Evolutionary conservation across 2,113 vertebrate genomes (phyloP).

Genomic region (Nymphicus hollandicus): DNA sequence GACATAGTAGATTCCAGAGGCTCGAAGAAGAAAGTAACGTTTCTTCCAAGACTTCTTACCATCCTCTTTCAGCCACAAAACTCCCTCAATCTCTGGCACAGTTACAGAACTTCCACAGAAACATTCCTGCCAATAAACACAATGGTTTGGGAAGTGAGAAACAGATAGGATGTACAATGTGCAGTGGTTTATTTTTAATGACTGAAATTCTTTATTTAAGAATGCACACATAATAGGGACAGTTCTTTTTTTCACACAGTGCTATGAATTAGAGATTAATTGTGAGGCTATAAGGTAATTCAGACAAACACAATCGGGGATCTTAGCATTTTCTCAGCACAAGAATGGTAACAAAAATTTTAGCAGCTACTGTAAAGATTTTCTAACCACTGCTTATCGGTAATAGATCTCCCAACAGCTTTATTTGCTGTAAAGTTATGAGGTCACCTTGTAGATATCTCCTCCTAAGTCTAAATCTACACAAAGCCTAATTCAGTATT

Average conservation of each 20-base stretch:
- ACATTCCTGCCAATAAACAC: conserved; percentile 82
- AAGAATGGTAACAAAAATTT: background rate
- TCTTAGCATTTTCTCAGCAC: background rate
- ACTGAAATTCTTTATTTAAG: background rate
- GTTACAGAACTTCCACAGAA: conserved; percentile 96
- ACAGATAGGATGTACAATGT: background rate
- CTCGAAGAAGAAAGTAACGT: conserved; percentile 93
- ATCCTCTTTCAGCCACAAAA: conserved; percentile 96
- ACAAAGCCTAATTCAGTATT: background rate
- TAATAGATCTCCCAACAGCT: background rate
- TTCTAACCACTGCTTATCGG: background rate
- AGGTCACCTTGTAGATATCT: background rate
- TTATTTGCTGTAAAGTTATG: background rate
- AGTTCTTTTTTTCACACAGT: background rate
- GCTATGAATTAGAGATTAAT: background rate
- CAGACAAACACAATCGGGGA: background rate
- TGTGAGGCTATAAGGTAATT: background rate
- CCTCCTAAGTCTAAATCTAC: background rate
- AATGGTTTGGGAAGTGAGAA: background rate
- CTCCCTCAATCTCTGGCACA: conserved; percentile 95
- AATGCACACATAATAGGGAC: background rate
- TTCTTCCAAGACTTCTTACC: conserved; percentile 99
- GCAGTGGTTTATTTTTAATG: background rate
- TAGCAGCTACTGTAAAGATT: background rate
- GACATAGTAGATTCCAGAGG: conserved; percentile 97